These are phyloP conservation scores for Accipiter cooperii DNA, from an alignment of 2,113 vertebrate genomes.

Conservation along the genomic window DNA sequence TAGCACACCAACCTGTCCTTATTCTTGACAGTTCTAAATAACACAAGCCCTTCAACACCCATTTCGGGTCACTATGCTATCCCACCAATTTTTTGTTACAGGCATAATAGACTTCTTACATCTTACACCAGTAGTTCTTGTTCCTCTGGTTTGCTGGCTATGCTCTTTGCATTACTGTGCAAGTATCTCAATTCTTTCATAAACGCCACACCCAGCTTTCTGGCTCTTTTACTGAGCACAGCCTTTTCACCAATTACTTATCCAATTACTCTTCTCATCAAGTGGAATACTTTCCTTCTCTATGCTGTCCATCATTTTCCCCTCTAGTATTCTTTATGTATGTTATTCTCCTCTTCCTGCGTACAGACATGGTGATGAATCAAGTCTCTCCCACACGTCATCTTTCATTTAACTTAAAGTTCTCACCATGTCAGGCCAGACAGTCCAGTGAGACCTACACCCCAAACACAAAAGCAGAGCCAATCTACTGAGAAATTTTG, in stretches of 20 bases:
- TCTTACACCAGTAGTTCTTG: slow-evolving; percentile 13
- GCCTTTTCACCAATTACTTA: slow-evolving; percentile 41
- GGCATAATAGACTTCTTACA: background rate
- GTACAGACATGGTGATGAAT: background rate
- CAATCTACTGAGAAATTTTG: background rate
- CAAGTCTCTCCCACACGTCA: background rate
- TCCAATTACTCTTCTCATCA: slow-evolving; percentile 1
- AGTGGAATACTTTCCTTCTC: background rate
- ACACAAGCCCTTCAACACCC: background rate
- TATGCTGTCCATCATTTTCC: background rate
- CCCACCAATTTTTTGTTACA: background rate
- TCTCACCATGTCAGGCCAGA: background rate
- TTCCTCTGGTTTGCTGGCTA: slow-evolving; percentile 47
- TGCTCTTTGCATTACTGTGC: background rate
- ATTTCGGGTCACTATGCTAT: background rate
- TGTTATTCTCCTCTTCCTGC: background rate
- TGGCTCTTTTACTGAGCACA: background rate
- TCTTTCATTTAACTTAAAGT: background rate
- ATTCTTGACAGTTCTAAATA: background rate
- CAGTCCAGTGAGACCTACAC: background rate
- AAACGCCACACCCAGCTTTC: slow-evolving; percentile 24
- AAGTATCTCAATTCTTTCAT: background rate
- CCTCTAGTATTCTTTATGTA: background rate
- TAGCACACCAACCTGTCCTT: background rate
- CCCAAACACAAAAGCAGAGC: background rate